Evolutionary conservation across 2,888 invertebrate genomes (phyloP).

Genomic region (Eupithecia exiguata): DNA sequence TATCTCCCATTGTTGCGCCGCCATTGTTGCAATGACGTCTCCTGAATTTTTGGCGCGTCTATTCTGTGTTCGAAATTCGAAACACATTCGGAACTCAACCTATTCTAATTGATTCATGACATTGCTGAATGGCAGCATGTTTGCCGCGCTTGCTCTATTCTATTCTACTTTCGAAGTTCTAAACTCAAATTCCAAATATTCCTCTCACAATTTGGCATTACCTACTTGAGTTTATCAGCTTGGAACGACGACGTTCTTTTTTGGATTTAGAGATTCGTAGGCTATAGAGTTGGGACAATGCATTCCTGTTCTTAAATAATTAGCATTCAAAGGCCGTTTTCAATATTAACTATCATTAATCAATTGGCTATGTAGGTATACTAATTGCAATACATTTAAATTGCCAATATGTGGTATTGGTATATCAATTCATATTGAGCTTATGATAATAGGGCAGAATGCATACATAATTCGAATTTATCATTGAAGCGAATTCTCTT

Average conservation of each 20-base stretch:
- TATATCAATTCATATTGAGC: slow-evolving; percentile 20
- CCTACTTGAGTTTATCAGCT: neutral
- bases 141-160: neutral
- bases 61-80: slow-evolving; percentile 37
- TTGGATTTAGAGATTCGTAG: neutral
- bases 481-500: slow-evolving; percentile 72
- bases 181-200: neutral
- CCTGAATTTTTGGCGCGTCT: slow-evolving; percentile 46
- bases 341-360: neutral
- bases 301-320: neutral
- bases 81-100: slow-evolving; percentile 25
- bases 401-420: slow-evolving; percentile 11
- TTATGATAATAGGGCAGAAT: slow-evolving; percentile 57
- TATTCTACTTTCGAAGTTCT: neutral
- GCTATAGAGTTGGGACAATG: neutral
- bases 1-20: slow-evolving; percentile 64
- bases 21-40: slow-evolving; percentile 52
- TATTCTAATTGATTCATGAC: slow-evolving; percentile 18
- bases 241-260: neutral
- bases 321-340: neutral
- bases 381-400: slow-evolving; percentile 1
- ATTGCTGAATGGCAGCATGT: slow-evolving; percentile 9
- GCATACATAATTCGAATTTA: slow-evolving; percentile 59
- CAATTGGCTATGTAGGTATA: neutral
- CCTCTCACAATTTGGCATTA: neutral